phyloP scores from a whole-genome alignment of 2,797 vertebrate species.

The Danio tinwini region DNA sequence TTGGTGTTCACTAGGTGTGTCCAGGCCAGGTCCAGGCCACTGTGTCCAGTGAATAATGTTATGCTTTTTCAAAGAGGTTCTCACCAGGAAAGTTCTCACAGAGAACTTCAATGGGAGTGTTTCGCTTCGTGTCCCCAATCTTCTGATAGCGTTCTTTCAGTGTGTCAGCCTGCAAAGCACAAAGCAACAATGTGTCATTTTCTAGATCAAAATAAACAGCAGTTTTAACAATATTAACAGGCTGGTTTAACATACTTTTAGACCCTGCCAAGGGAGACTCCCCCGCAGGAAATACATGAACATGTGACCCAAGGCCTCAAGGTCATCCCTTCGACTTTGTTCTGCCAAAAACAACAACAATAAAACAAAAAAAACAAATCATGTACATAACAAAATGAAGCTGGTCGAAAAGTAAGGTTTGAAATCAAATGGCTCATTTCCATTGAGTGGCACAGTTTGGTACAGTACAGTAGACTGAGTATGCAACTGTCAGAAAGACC shows the following conservation, averaged over 20 bases:
- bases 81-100: constrained; percentile 91
- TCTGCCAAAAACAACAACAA: constrained; percentile 85
- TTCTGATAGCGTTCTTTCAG: constrained; percentile 91
- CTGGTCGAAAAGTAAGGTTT: neutral
- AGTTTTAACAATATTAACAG: neutral
- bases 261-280: constrained; percentile 97
- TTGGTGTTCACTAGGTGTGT: too few species aligned
- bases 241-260: constrained; percentile 84
- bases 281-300: constrained; percentile 99
- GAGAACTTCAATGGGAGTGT: constrained; percentile 87
- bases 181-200: constrained; percentile 73
- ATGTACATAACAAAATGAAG: neutral
- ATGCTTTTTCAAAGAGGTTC: neutral
- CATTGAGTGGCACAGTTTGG: too few species aligned
- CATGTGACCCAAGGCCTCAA: constrained; percentile 99
- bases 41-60: neutral
- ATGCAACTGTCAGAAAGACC: too few species aligned
- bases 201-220: neutral
- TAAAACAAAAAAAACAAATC: constrained; percentile 39
- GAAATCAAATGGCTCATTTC: neutral
- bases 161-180: constrained; percentile 81
- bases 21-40: too few species aligned
- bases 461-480: too few species aligned
- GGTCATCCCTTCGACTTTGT: constrained; percentile 97
- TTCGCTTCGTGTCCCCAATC: constrained; percentile 90